Percentiles rank a stretch among this genome's conserved stretches.
Conservation (phyloP, 2,888 invertebrate species). For the Agrilus mali region DNA sequence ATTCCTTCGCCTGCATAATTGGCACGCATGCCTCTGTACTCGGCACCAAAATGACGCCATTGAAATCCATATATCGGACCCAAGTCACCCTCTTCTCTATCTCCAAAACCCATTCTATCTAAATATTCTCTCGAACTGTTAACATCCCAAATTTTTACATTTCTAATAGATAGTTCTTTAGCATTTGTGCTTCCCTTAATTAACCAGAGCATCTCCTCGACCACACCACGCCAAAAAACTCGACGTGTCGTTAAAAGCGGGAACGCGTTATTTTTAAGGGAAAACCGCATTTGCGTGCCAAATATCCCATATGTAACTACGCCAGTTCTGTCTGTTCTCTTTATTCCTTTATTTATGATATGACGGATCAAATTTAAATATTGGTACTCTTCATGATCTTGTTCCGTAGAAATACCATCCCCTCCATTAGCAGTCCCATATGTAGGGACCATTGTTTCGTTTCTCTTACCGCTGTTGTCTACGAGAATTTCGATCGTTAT, state of each 20-base stretch:
- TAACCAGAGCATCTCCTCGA: conserved; percentile 92
- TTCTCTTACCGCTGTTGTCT: conserved; percentile 12
- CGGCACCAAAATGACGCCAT: conserved; percentile 93
- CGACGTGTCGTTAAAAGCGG: conserved; percentile 89
- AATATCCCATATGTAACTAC: conserved; percentile 82
- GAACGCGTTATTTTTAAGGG: conserved; percentile 54
- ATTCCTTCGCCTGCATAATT: conserved; percentile 72
- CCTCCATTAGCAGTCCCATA: neutral
- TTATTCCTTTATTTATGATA: conserved; percentile 49
- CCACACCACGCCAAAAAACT: conserved; percentile 81
- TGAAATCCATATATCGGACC: conserved; percentile 97
- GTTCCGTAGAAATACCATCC: neutral
- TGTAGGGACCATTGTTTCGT: neutral
- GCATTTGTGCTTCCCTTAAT: conserved; percentile 82
- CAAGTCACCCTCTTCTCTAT: conserved; percentile 85
- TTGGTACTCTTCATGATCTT: conserved; percentile 53
- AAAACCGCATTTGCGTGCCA: conserved; percentile 81
- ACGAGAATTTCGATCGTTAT: conserved; percentile 17
- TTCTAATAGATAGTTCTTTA: conserved; percentile 62
- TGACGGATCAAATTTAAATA: conserved; percentile 54
- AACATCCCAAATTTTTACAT: conserved; percentile 89
- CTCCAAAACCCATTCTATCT: conserved; percentile 66
- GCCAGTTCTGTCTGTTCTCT: conserved; percentile 71
- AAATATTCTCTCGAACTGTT: conserved; percentile 83
- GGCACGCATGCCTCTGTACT: conserved; percentile 65